A percentile compares a stretch with the other conserved stretches of the same genome.
Evolutionary conservation across 2,888 invertebrate species (phyloP).

Genomic region (Tetheella fluctuosa): DNA sequence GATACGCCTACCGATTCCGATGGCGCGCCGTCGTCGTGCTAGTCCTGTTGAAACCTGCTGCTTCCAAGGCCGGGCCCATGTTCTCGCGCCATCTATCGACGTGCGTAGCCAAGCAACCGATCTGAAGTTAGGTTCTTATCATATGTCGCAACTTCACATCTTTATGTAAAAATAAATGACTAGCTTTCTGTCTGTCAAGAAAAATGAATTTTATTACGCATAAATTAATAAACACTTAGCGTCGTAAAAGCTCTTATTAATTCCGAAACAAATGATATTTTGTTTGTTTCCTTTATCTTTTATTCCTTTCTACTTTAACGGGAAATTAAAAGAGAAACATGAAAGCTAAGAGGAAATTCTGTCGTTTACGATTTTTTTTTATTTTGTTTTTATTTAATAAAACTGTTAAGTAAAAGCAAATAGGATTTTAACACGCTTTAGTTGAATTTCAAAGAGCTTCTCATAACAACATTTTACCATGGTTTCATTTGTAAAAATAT

Average conservation of each 20-base stretch:
- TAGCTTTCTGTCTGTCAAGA: no score
- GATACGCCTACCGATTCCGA: no score
- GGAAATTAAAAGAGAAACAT: background rate
- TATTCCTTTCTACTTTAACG: background rate
- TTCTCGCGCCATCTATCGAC: no score
- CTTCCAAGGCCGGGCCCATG: no score
- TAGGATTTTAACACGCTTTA: background rate
- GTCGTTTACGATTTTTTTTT: background rate
- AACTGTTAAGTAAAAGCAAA: background rate
- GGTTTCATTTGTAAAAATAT: background rate
- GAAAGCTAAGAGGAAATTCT: background rate
- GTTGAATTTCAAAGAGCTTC: background rate
- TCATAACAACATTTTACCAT: background rate
- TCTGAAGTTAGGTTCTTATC: no score
- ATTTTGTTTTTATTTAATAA: background rate
- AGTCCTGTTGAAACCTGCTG: no score
- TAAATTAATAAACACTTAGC: no score
- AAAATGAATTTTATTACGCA: no score
- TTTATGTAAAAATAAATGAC: no score
- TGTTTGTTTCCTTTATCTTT: conserved; percentile 4
- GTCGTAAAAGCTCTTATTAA: conserved; percentile 1
- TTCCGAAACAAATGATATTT: background rate
- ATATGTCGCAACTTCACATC: no score
- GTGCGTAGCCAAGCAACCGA: no score
- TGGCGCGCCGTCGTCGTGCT: no score